These are phyloP conservation scores for Oceanites oceanicus DNA, from an alignment of 2,113 vertebrate genomes.

Conservation along the genomic window DNA sequence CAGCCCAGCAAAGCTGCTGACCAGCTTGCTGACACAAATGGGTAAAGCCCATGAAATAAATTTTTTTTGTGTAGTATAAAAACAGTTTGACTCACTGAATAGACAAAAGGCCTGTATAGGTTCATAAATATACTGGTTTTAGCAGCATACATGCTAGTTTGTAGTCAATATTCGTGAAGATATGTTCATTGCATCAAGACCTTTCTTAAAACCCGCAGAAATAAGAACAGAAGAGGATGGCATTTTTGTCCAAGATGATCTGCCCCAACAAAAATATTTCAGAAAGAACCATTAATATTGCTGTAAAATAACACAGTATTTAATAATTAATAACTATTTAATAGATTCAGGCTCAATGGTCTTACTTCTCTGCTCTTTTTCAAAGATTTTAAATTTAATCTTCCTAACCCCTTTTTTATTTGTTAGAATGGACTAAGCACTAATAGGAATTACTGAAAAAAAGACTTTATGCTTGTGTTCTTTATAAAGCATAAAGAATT, in stretches of 20 bases:
- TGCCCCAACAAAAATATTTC: neutral
- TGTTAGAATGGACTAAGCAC: neutral
- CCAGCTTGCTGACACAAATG: neutral
- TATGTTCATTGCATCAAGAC: neutral
- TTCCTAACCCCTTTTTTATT: neutral
- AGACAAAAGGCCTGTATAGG: neutral
- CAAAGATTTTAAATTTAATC: neutral
- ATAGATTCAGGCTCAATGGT: neutral
- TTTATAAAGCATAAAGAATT: neutral
- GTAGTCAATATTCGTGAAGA: neutral
- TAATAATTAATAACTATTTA: neutral
- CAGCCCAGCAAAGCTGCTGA: neutral
- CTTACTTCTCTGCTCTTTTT: neutral
- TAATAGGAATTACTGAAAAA: slow-evolving; percentile 1
- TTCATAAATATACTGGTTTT: neutral
- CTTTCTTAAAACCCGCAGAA: neutral
- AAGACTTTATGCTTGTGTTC: neutral
- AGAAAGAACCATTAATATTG: neutral
- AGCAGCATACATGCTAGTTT: neutral
- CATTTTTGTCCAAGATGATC: neutral
- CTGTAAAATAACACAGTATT: neutral
- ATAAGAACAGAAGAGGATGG: neutral
- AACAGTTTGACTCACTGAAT: neutral
- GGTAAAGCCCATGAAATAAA: neutral
- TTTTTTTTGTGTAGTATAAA: neutral